Base-by-base conservation (phyloP, 2,797 vertebrate genomes). In the Brachymystax lenok region DNA sequence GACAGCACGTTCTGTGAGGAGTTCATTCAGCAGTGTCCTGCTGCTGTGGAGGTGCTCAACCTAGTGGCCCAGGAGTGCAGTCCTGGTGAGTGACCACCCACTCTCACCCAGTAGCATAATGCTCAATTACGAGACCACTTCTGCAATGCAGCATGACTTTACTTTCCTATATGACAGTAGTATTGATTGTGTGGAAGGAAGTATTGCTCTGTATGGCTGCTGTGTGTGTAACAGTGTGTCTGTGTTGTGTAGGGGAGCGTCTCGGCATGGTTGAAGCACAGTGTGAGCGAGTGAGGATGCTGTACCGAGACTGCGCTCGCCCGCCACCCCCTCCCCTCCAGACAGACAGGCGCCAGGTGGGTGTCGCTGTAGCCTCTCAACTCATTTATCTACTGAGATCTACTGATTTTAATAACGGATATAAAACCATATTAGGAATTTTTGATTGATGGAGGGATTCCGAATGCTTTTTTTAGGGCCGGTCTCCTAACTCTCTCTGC, bases 1-100 rank as follows among this genome's bases (percentile, higher is more conserved):
- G 98, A 99, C 90, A 99, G 97, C 90, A 97, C 96, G 6, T 99
- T 99, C 89, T 99, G 98, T 94, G 98, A 99, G 92, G 98, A 99
- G 90, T 99, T 99, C 88, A 99, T 99, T 90, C 97, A 99, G 86
- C 98, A 99, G 85, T 99, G 98, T 85, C 98, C 98, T 63, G 97
- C 98, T 74, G 98, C 98, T 69, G 97, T 99, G 56, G 98, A 99
- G 87, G 98, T 99, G 82, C 95, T 99, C 16, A 99, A 98, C 91
- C 93, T 98, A 10, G 98, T 99, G 24, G 98, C 98, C 0, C 98
- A 99, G 89, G 98, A 99, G 82, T 99, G 98, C 89, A 98, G 97
- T 84, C 97, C 98, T 59, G 97, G 98, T 99, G 88, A 91, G 95
- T 92, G 5, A 10, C 59, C 8, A 3, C 2, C 46, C 73, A 17